Conservation (phyloP, 2,888 invertebrate genomes). For the Cantharis rufa region DNA sequence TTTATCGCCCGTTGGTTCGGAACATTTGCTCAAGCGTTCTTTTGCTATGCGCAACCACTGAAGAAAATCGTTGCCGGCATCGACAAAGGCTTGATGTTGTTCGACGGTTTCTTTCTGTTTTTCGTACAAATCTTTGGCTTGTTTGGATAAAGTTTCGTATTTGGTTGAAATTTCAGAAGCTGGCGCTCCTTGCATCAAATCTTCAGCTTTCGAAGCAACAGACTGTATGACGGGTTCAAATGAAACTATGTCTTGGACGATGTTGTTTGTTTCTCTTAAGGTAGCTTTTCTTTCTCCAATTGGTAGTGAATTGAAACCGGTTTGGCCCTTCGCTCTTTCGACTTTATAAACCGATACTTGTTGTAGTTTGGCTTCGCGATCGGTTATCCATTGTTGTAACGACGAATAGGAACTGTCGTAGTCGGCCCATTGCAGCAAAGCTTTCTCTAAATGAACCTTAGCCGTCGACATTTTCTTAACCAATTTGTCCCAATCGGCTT, state of each 20-base stretch:
- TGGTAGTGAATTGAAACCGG: constrained; percentile 76
- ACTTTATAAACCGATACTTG: constrained; percentile 87
- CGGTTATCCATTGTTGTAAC: constrained; percentile 91
- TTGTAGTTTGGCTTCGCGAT: constrained; percentile 88
- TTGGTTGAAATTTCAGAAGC: constrained; percentile 90
- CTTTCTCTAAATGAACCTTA: constrained; percentile 88
- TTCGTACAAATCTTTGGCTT: constrained; percentile 86
- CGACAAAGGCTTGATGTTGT: constrained; percentile 89
- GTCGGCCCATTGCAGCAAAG: constrained; percentile 92
- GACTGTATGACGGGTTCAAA: constrained; percentile 98
- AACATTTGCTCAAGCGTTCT: constrained; percentile 87
- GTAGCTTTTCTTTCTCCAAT: constrained; percentile 88
- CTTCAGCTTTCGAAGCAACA: constrained; percentile 90
- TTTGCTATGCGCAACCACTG: constrained; percentile 92
- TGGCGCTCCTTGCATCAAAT: constrained; percentile 87
- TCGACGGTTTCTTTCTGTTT: constrained; percentile 89
- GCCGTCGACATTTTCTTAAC: constrained; percentile 90
- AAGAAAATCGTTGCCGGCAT: constrained; percentile 82
- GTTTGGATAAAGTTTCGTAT: constrained; percentile 87
- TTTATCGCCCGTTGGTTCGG: constrained; percentile 90
- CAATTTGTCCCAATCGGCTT: constrained; percentile 89
- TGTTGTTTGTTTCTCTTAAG: constrained; percentile 87
- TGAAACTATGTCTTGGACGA: constrained; percentile 94
- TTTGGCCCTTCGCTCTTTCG: constrained; percentile 75
- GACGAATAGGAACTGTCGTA: constrained; percentile 93